Base-by-base conservation (phyloP, 2,797 vertebrate genomes). In the Choloepus didactylus region DNA sequence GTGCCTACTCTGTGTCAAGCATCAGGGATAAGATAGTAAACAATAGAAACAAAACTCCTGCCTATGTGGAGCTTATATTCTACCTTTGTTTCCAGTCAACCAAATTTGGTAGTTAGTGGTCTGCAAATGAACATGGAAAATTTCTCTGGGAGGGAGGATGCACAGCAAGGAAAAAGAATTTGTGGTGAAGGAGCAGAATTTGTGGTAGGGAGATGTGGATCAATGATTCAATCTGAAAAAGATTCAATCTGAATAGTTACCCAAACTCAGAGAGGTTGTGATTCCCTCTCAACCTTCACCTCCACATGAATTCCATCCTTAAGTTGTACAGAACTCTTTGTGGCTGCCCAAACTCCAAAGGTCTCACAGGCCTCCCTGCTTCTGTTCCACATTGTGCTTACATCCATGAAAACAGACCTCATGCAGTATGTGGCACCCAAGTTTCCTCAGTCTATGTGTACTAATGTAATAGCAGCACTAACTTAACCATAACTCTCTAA, bases 11-110 rank as follows among this genome's bases (percentile, higher is more conserved):
- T 89, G 6, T 94, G 62, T 81, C 41, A 85, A 93, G 62, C 59
- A 64, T 2, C 82, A 66, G 25, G 51, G 44, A 49, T 69, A 75
- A 96, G 87, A 59, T 2, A 59, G 12, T 46, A 29, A 93, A 46
- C 11, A 67, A 64, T 29, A 77, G 59, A 79, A 56, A 66, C 10
- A 77, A 93, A 69, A 96, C 54, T 44, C 38, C 44, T 92, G 21
- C 11, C 46, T n/a, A 14, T n/a, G 44, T 19, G 9, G 67, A 73
- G 18, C 15, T 70, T 82, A 60, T 9, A 29, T 75, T 96, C 72
- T 79, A 19, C 60, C 93, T 82, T 85, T 80, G 19, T 70, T 93
- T 19, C 15, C 25, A 59, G 10, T 59, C 35, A 66, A 44, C 38
- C 25, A 18, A 23, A 69, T 77, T 79, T 35, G 59, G 6, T 84